Base-by-base conservation (phyloP, 2,113 vertebrate species). In the Labeo catla region DNA sequence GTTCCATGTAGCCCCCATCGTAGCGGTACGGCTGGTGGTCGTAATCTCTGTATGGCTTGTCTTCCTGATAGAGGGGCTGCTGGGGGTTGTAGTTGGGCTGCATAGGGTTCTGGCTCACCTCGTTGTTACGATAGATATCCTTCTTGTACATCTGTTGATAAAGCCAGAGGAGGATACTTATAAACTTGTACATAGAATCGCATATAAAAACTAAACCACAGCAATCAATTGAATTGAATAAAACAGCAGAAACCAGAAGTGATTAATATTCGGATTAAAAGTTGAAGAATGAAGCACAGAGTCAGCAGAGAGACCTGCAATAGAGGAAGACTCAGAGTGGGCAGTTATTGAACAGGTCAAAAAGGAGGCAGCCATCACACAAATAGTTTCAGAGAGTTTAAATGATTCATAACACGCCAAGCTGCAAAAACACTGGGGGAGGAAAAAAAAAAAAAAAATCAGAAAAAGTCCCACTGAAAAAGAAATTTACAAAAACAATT, bases 61-160 rank as follows among this genome's bases (percentile, higher is more conserved):
- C 97, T 73, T 97, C 97, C 65, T 92, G 79, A 68, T 96, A 96
- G 1, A 91, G 89, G 81, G 90, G 89, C 52, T 95, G 95, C 52
- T 95, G 94, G 9, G 95, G 91, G 77, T 97, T 96, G 84, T 96
- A 97, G n/a, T 93, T 92, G 50, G 92, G 93, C 59, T 94, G 96
- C 89, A 98, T 99, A 85, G 96, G 90, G 76, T 94, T 89, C 0
- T 96, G 96, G 89, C 94, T 95, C 8, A 93, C 94, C 80, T 95
- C 96, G 83, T 98, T 97, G 0, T 90, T 90, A 70, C 91, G 81
- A 84, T 97, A 97, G 0, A 95, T 95, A 84, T 98, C 98, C 88
- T 98, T 98, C 91, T 96, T 95, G 90, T 96, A 97, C 7, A 96
- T 96, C 98, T 98, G 93, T 21, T 74, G 4, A 73, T 93, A 43